Base-by-base conservation (phyloP, 2,888 invertebrate genomes). In the Tuta absoluta region DNA sequence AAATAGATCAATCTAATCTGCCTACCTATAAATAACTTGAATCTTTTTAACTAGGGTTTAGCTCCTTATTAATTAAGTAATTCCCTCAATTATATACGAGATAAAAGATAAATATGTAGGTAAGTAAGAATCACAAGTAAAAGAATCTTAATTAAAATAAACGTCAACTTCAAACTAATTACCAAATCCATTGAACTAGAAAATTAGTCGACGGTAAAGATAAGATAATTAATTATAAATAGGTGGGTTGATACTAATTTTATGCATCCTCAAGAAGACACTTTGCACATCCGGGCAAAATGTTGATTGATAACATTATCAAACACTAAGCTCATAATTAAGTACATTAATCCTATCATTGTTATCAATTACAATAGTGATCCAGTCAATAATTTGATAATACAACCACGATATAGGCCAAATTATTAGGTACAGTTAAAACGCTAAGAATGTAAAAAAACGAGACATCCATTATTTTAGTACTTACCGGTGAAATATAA, bases 401-500 rank as follows among this genome's bases (percentile, higher is more conserved):
- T n/a, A 45, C 17, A 7, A 5, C 14, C 14, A 4, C n/a, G n/a
- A 19, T 19, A 12, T 51, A 21, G 51, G 51, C 23, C 21, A 51
- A 11, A 3, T 23, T n/a, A n/a, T n/a, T n/a, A 3, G 8, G 12
- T 28, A 28, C 14, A 57, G n/a, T 12, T 1, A 58, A 63, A 33
- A 37, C 19, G n/a, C 10, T 19, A 10, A 33, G 7, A 7, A 33
- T 66, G 7, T 65, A 12, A 21, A 63, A 56, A 10, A 11, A 53
- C 14, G 17, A 45, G n/a, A 7, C 10, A 21, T 19, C 10, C 19
- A 19, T 19, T 23, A 19, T 19, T 19, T 17, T 21, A 24, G 66
- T 75, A 76, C 74, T 76, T 68, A 77, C 77, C 65, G 61, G 63
- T 69, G 61, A 66, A 71, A 69, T n/a, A n/a, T n/a, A 77, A 77